Evolutionary conservation across 2,888 invertebrate genomes (phyloP).

Genomic region (Conops quadrifasciatus): DNA sequence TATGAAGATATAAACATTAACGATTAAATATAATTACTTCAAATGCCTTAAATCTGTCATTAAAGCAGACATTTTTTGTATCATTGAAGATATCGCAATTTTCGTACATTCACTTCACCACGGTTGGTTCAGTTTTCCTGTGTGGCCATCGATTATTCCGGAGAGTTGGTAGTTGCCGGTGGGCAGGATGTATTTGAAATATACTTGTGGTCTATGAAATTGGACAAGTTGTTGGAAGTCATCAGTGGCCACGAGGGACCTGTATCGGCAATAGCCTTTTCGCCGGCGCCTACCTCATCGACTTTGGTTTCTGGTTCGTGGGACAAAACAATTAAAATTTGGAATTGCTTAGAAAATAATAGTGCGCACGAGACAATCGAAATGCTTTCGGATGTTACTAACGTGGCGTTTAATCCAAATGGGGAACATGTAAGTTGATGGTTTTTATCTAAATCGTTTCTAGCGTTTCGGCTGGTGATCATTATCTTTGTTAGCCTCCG

Average conservation of each 20-base stretch:
- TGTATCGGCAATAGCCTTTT: conserved; percentile 83
- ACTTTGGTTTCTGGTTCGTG: conserved; percentile 89
- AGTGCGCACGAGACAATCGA: conserved; percentile 83
- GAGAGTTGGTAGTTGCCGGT: conserved; percentile 94
- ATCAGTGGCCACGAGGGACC: conserved; percentile 94
- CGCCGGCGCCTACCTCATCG: conserved; percentile 75
- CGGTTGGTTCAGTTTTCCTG: conserved; percentile 91
- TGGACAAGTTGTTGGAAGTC: conserved; percentile 89
- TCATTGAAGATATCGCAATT: conserved; percentile 89
- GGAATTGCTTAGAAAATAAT: conserved; percentile 89
- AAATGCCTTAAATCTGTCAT: no score
- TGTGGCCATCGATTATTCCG: conserved; percentile 85
- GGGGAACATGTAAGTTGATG: conserved; percentile 77
- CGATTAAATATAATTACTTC: no score
- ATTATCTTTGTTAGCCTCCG: no score
- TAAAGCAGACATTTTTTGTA: background rate
- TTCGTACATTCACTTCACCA: conserved; percentile 93
- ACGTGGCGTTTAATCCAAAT: conserved; percentile 87
- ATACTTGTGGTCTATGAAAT: conserved; percentile 94
- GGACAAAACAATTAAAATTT: conserved; percentile 91
- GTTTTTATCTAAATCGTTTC: no score
- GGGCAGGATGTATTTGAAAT: conserved; percentile 95
- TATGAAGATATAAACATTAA: no score
- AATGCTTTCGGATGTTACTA: conserved; percentile 81
- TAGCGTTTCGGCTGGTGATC: no score